Percentiles rank a stretch among this genome's conserved stretches.
Conservation (phyloP, 2,797 vertebrate genomes). For the Carcharodon carcharias region DNA sequence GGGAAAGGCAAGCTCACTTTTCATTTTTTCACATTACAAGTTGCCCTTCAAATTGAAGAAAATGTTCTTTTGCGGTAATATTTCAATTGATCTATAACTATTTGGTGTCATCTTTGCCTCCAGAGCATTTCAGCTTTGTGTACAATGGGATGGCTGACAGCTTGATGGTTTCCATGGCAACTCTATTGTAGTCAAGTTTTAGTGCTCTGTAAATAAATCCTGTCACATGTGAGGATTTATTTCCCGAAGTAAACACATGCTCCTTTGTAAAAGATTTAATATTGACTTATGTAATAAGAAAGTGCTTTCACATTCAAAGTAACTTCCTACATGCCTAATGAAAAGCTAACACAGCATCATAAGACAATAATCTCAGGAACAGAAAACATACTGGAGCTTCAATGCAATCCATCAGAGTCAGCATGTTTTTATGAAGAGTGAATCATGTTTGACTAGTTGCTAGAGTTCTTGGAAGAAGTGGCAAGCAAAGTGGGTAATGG, state of each 20-base stretch:
- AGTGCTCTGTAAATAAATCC: neutral
- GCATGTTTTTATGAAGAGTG: no score
- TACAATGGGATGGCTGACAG: neutral
- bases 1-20: neutral
- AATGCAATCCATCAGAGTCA: no score
- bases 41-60: neutral
- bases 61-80: neutral
- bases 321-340: neutral
- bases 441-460: no score
- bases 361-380: neutral
- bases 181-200: neutral
- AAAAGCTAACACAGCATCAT: neutral
- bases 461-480: no score
- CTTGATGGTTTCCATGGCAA: neutral
- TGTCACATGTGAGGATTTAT: neutral
- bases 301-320: neutral
- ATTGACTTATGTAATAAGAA: neutral
- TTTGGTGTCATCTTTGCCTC: neutral
- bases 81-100: slow-evolving; percentile 18
- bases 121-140: neutral
- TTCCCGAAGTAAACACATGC: neutral
- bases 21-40: neutral
- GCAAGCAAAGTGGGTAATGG: no score
- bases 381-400: neutral
- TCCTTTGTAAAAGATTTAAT: neutral